phyloP scores from a whole-genome alignment of 2,888 invertebrate species.

The Luffia ferchaultella region DNA sequence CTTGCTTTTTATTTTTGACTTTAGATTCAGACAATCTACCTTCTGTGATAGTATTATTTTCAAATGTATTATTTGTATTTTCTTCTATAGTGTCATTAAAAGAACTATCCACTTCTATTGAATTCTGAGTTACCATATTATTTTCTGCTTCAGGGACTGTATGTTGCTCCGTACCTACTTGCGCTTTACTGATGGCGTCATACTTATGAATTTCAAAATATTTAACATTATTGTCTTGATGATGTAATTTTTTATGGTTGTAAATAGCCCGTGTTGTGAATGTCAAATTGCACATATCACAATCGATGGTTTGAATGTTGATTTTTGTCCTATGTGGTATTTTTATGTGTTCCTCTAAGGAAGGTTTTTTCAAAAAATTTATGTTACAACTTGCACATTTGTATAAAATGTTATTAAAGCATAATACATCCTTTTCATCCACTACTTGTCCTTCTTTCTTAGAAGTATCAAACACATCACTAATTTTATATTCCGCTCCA shows the following conservation, averaged over 20 bases:
- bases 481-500: neutral
- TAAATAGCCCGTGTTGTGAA: neutral
- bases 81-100: neutral
- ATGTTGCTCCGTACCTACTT: neutral
- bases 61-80: neutral
- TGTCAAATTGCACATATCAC: neutral
- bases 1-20: neutral
- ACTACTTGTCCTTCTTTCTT: too few relatives aligned
- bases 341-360: neutral
- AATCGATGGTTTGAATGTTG: neutral
- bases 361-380: neutral
- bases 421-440: too few relatives aligned
- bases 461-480: neutral
- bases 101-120: neutral
- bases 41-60: neutral
- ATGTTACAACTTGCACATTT: neutral
- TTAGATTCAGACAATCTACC: neutral
- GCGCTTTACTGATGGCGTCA: neutral
- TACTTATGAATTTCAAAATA: neutral
- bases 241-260: neutral
- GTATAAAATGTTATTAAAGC: neutral
- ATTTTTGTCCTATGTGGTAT: neutral
- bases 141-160: too few relatives aligned
- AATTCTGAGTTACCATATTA: neutral
- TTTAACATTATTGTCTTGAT: neutral